These are phyloP conservation scores for Stenopsyche tienmushanensis DNA, from an alignment of 1,140 invertebrate species.

Conservation along the genomic window DNA sequence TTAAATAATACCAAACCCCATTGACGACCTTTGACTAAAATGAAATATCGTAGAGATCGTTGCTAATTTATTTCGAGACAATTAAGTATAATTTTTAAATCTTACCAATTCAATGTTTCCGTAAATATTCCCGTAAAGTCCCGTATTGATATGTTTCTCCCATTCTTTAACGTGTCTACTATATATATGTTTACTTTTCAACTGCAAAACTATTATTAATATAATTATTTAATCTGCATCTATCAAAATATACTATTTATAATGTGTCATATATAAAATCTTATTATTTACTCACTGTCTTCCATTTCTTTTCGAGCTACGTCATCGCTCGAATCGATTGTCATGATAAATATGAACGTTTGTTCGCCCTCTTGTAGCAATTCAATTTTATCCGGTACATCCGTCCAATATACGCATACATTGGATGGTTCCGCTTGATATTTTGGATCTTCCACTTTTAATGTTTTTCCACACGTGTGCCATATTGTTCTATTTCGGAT, in stretches of 20 bases:
- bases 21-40: conserved; percentile 17
- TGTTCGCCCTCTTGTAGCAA: conserved; percentile 46
- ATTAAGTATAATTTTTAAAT: conserved; percentile 12
- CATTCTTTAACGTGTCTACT: conserved; percentile 49
- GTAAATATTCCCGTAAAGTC: conserved; percentile 48
- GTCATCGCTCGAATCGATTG: conserved; percentile 51
- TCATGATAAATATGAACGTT: conserved; percentile 55
- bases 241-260: too few relatives aligned
- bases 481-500: conserved; percentile 47
- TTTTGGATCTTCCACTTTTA: conserved; percentile 47
- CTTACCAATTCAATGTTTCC: conserved; percentile 55
- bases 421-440: conserved; percentile 51
- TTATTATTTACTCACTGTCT: conserved; percentile 48
- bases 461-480: conserved; percentile 51
- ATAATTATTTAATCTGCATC: background rate
- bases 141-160: conserved; percentile 45
- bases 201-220: conserved; percentile 48
- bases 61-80: background rate
- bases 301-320: conserved; percentile 55
- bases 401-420: conserved; percentile 53
- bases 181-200: conserved; percentile 48
- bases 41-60: background rate
- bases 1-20: conserved; percentile 15
- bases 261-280: too few relatives aligned
- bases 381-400: conserved; percentile 52